Percentiles rank a stretch among this genome's conserved stretches.
These are phyloP conservation scores for Ephestia elutella DNA, from an alignment of 1,140 invertebrate genomes.

Conservation along the genomic window DNA sequence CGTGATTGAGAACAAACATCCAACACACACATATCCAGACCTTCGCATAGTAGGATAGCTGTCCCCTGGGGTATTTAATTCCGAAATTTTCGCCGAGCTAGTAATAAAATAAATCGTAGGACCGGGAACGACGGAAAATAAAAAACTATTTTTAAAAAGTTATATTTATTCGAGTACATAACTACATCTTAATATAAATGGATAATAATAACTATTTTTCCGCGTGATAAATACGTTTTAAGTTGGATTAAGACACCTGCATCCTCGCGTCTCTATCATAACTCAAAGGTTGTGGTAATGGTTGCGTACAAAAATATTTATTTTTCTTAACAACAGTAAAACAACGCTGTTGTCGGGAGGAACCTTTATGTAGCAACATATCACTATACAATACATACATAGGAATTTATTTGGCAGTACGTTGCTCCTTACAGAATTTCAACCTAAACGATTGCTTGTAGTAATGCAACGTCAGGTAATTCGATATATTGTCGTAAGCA, in stretches of 20 bases:
- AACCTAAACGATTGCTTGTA: no score
- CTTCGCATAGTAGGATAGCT: no score
- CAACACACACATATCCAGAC: no score
- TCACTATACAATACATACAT: background rate
- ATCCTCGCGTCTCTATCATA: slow-evolving; percentile 51
- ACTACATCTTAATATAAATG: slow-evolving; percentile 74
- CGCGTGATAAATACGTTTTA: slow-evolving; percentile 70
- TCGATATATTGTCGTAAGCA: no score
- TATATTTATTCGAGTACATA: slow-evolving; percentile 76
- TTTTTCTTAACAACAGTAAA: slow-evolving; percentile 46
- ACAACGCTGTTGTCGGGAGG: slow-evolving; percentile 41
- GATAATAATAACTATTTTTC: slow-evolving; percentile 71
- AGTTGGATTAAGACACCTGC: slow-evolving; percentile 68
- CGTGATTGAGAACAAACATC: no score
- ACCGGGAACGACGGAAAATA: background rate
- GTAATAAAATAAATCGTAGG: no score
- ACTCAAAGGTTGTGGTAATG: slow-evolving; percentile 42
- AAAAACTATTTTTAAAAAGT: slow-evolving; percentile 60
- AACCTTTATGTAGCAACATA: slow-evolving; percentile 29
- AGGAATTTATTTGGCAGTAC: background rate
- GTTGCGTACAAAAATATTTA: slow-evolving; percentile 63
- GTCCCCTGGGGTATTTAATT: no score
- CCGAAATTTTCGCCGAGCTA: no score
- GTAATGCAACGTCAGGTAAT: no score
- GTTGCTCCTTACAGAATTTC: no score